These are phyloP conservation scores for Hydriomena furcata DNA, from an alignment of 2,888 invertebrate species.

Conservation along the genomic window DNA sequence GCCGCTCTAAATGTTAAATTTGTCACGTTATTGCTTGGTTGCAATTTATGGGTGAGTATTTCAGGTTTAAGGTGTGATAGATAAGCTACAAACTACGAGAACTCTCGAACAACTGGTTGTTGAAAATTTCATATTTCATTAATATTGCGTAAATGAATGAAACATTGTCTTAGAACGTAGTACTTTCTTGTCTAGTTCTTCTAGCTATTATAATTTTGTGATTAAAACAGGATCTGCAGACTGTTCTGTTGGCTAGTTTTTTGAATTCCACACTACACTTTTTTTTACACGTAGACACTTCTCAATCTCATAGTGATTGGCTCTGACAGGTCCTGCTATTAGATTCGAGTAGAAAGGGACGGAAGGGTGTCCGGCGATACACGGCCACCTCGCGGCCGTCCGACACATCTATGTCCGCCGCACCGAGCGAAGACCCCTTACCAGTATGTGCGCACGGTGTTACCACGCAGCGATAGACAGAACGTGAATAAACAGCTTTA, in stretches of 20 bases:
- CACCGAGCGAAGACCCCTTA: slow-evolving; percentile 78
- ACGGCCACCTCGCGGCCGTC: slow-evolving; percentile 77
- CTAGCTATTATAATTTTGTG: slow-evolving; percentile 1
- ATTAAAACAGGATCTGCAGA: slow-evolving; percentile 2
- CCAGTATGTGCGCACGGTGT: slow-evolving; percentile 73
- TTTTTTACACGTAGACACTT: slow-evolving; percentile 25
- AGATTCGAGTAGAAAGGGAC: slow-evolving; percentile 78
- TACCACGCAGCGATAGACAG: slow-evolving; percentile 72
- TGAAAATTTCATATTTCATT: neutral
- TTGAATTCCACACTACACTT: slow-evolving; percentile 19
- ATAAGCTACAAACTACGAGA: neutral
- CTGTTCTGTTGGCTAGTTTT: slow-evolving; percentile 13
- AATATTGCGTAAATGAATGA: neutral
- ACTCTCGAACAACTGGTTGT: neutral
- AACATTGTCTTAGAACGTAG: neutral
- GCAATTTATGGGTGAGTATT: slow-evolving; percentile 34
- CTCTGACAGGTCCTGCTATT: slow-evolving; percentile 81
- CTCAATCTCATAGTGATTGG: slow-evolving; percentile 63
- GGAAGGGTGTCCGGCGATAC: slow-evolving; percentile 70
- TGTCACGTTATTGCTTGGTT: slow-evolving; percentile 29
- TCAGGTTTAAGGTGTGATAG: slow-evolving; percentile 9
- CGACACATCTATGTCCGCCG: slow-evolving; percentile 77
- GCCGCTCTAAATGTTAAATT: slow-evolving; percentile 32
- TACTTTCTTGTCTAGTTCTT: slow-evolving; percentile 2
- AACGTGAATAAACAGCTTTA: slow-evolving; percentile 39